A percentile compares a stretch with the other conserved stretches of the same genome.
Evolutionary conservation across 2,797 vertebrate species (phyloP).

Genomic region (Sciaenops ocellatus): DNA sequence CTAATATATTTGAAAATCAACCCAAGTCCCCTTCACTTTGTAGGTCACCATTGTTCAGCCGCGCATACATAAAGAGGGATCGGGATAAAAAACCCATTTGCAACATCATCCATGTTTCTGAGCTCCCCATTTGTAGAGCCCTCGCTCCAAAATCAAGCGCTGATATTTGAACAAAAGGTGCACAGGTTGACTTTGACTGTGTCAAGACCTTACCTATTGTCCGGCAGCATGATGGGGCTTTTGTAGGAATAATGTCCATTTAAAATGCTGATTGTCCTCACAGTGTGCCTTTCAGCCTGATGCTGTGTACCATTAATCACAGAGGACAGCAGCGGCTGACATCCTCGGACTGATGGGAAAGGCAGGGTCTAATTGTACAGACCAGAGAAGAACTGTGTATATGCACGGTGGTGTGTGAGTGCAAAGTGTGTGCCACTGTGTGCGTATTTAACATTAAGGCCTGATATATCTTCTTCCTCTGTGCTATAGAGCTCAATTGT

Average conservation of each 20-base stretch:
- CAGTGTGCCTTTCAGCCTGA: constrained; percentile 60
- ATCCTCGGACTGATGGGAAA: constrained; percentile 38
- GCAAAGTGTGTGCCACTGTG: not conserved
- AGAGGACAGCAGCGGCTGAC: constrained; percentile 51
- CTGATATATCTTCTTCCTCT: not conserved
- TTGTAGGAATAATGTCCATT: constrained; percentile 71
- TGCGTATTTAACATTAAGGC: constrained; percentile 5
- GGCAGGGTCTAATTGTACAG: constrained; percentile 31
- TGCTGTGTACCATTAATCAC: constrained; percentile 70
- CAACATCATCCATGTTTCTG: constrained; percentile 18
- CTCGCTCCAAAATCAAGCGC: constrained; percentile 20
- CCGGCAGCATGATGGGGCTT: constrained; percentile 42
- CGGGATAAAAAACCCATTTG: constrained; percentile 47
- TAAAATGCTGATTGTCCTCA: constrained; percentile 70
- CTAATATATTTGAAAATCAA: constrained; percentile 2
- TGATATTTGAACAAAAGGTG: constrained; percentile 65
- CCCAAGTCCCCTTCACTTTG: not conserved
- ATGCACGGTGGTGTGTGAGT: not conserved
- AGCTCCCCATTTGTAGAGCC: constrained; percentile 19
- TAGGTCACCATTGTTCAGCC: not conserved
- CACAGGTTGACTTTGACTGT: constrained; percentile 62
- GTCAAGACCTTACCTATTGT: constrained; percentile 58
- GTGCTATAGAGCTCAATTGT: not conserved
- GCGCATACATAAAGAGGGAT: constrained; percentile 5
- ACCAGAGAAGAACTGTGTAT: constrained; percentile 19